Percentiles rank a stretch among this genome's conserved stretches.
These are phyloP conservation scores for Zoanthus sansibaricus DNA, from an alignment of 92 coral and sea anemone genomes.

Conservation along the genomic window DNA sequence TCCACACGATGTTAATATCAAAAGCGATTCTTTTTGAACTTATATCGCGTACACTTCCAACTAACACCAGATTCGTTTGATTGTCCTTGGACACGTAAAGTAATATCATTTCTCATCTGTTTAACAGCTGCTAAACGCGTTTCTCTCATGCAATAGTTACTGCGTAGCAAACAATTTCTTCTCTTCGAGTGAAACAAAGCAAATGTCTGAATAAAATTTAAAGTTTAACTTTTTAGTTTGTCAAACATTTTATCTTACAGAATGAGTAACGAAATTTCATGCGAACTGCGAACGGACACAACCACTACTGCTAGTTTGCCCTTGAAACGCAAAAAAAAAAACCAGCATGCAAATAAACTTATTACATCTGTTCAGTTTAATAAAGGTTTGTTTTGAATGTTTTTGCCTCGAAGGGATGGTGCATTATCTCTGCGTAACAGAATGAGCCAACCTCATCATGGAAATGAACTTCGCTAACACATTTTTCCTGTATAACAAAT, in stretches of 20 bases:
- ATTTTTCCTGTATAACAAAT: background rate
- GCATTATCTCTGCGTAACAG: constrained; percentile 14
- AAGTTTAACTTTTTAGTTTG: background rate
- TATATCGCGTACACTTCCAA: background rate
- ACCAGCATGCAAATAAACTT: background rate
- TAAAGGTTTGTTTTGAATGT: constrained; percentile 5
- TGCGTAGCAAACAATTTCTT: background rate
- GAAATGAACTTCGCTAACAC: background rate
- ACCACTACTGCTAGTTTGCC: background rate
- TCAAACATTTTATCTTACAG: background rate
- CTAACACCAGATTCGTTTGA: constrained; percentile 1
- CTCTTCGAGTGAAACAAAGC: background rate
- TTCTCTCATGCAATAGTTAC: background rate
- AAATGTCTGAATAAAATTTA: background rate
- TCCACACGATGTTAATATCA: background rate
- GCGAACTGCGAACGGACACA: background rate
- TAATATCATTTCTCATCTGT: background rate
- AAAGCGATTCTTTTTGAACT: background rate
- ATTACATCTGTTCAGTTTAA: constrained; percentile 29
- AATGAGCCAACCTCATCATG: background rate
- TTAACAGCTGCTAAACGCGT: constrained; percentile 23
- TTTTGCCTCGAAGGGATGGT: constrained; percentile 13
- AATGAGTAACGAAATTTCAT: no score
- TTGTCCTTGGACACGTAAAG: constrained; percentile 19
- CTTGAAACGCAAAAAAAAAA: background rate